A percentile compares a stretch with the other conserved stretches of the same genome.
phyloP scores from a whole-genome alignment of 2,113 vertebrate genomes.

The Tupaia tana region DNA sequence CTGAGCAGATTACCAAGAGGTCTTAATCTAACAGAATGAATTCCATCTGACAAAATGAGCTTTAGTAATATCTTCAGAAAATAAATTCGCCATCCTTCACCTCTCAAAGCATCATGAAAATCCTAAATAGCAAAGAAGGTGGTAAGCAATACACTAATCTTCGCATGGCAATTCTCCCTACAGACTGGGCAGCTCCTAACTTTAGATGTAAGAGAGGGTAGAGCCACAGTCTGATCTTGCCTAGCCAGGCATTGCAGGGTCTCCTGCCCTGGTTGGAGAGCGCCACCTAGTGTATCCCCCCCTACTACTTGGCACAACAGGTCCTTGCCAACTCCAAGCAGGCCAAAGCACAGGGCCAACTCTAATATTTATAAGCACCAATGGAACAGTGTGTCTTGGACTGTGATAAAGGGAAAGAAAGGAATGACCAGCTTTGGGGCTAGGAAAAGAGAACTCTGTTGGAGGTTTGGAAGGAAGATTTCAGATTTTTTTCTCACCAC shows the following conservation, averaged over 20 bases:
- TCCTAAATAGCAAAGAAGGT: slow-evolving; percentile 6
- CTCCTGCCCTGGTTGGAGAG: slow-evolving; percentile 42
- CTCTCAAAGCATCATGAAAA: background rate
- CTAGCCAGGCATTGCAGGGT: background rate
- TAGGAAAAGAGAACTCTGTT: background rate
- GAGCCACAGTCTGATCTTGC: background rate
- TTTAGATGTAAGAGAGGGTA: background rate
- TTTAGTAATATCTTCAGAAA: background rate
- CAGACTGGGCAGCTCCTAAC: background rate
- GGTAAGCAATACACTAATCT: background rate
- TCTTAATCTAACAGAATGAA: background rate
- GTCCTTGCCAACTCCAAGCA: background rate
- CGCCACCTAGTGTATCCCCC: slow-evolving; percentile 57
- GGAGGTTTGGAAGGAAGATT: background rate
- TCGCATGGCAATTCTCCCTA: background rate
- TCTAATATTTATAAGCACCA: background rate
- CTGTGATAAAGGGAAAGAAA: background rate
- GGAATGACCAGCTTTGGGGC: background rate
- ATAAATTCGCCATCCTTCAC: background rate
- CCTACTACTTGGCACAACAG: background rate
- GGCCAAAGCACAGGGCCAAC: background rate
- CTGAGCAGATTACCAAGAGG: background rate
- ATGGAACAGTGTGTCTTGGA: background rate
- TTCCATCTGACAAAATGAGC: background rate
- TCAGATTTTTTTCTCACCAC: background rate